These are phyloP conservation scores for Apotomis capreana DNA, from an alignment of 2,888 invertebrate genomes.

Conservation along the genomic window DNA sequence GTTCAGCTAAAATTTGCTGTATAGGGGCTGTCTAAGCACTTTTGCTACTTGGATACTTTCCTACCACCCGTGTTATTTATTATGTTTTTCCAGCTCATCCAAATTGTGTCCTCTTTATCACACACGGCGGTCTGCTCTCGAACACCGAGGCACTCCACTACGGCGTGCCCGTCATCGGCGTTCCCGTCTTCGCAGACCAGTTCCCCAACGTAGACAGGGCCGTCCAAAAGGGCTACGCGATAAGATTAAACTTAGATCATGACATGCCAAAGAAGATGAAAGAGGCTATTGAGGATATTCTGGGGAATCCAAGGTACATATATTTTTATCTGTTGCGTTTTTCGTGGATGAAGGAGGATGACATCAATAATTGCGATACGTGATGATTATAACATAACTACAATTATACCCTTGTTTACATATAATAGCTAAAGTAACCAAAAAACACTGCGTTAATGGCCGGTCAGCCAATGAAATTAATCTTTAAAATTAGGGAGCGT, in stretches of 20 bases:
- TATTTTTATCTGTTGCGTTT: neutral
- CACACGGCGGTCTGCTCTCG: conserved; percentile 62
- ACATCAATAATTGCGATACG: too few relatives aligned
- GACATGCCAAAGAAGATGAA: conserved; percentile 54
- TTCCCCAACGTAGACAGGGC: conserved; percentile 61
- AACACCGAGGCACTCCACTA: conserved; percentile 58
- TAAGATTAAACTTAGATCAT: conserved; percentile 53
- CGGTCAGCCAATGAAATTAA: too few relatives aligned
- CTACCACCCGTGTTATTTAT: neutral
- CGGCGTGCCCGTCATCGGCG: conserved; percentile 59
- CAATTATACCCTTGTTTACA: too few relatives aligned
- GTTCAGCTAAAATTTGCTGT: too few relatives aligned
- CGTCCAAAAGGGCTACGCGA: conserved; percentile 57
- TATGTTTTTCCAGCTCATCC: conserved; percentile 55
- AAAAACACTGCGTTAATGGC: too few relatives aligned
- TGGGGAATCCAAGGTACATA: conserved; percentile 50
- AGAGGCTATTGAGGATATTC: conserved; percentile 54
- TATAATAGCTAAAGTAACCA: too few relatives aligned
- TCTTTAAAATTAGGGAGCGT: too few relatives aligned
- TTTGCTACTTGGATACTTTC: too few relatives aligned
- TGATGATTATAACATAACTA: too few relatives aligned
- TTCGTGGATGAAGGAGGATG: too few relatives aligned
- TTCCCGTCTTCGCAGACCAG: conserved; percentile 64
- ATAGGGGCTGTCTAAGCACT: too few relatives aligned
- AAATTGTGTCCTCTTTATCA: conserved; percentile 56